Evolutionary conservation across 2,113 vertebrate genomes (phyloP).

Genomic region (Chloropsis cyanopogon): DNA sequence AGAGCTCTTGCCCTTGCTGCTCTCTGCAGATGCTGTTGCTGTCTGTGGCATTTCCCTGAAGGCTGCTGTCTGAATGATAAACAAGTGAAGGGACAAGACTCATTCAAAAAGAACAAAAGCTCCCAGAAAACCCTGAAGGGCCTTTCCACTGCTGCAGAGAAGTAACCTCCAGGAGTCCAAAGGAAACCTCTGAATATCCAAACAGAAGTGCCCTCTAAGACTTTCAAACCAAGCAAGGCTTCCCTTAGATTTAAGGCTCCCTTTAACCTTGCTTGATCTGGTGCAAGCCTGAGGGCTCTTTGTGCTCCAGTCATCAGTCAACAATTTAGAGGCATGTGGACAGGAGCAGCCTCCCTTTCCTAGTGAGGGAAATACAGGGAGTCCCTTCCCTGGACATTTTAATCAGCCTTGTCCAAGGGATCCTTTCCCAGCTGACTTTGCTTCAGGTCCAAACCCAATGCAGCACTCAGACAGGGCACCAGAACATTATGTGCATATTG

Average conservation of each 20-base stretch:
- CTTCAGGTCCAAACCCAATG: background rate
- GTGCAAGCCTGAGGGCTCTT: background rate
- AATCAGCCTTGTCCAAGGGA: background rate
- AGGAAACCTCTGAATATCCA: background rate
- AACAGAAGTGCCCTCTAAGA: background rate
- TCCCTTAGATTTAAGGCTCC: background rate
- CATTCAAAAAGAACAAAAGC: slow-evolving; percentile 16
- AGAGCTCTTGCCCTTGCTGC: background rate
- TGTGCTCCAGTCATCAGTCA: background rate
- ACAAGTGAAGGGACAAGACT: slow-evolving; percentile 8
- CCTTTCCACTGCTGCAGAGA: background rate
- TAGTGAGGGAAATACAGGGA: background rate
- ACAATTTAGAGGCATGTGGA: background rate
- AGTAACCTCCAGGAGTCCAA: background rate
- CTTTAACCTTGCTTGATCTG: background rate
- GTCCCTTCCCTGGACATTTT: background rate
- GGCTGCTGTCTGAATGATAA: slow-evolving; percentile 35
- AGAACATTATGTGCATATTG: background rate
- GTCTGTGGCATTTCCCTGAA: slow-evolving; percentile 22
- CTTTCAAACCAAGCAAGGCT: background rate
- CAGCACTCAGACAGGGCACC: background rate
- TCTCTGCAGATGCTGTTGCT: background rate
- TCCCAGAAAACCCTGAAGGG: background rate
- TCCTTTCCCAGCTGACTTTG: background rate
- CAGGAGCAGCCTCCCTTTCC: background rate